These are phyloP conservation scores for Myotis vivesi DNA, from an alignment of 2,797 vertebrate species.

Conservation along the genomic window DNA sequence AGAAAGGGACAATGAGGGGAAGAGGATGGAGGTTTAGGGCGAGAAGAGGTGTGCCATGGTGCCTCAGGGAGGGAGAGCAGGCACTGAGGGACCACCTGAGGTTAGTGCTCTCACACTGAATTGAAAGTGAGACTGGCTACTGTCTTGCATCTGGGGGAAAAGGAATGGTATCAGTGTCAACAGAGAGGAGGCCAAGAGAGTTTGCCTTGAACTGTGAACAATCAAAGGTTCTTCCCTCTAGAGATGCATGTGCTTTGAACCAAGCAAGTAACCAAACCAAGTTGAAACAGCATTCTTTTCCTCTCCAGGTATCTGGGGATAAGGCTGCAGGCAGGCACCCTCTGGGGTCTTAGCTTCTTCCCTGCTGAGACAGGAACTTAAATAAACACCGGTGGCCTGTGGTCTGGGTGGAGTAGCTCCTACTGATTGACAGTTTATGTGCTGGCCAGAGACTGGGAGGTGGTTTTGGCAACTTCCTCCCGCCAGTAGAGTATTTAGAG, in stretches of 20 bases:
- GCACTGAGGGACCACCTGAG: neutral
- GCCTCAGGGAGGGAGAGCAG: neutral
- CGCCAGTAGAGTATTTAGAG: neutral
- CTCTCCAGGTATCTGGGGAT: neutral
- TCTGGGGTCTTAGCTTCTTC: neutral
- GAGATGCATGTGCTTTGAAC: neutral
- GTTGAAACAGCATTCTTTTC: neutral
- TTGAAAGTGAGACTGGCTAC: neutral
- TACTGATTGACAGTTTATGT: neutral
- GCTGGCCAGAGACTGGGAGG: neutral
- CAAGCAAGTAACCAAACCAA: neutral
- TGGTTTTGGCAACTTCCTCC: constrained; percentile 25
- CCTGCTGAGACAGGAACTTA: neutral
- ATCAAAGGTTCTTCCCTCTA: neutral
- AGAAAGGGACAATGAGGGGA: neutral
- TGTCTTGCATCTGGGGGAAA: neutral
- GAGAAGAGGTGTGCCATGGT: neutral
- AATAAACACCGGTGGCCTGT: neutral
- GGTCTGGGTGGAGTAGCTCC: neutral
- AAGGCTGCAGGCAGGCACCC: neutral
- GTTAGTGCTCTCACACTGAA: neutral
- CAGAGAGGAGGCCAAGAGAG: neutral
- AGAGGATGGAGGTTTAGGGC: neutral
- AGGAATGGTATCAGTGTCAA: neutral
- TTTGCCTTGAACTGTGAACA: neutral